Base-by-base conservation (phyloP, 2,888 invertebrate genomes). In the Masnerella sp. region DNA sequence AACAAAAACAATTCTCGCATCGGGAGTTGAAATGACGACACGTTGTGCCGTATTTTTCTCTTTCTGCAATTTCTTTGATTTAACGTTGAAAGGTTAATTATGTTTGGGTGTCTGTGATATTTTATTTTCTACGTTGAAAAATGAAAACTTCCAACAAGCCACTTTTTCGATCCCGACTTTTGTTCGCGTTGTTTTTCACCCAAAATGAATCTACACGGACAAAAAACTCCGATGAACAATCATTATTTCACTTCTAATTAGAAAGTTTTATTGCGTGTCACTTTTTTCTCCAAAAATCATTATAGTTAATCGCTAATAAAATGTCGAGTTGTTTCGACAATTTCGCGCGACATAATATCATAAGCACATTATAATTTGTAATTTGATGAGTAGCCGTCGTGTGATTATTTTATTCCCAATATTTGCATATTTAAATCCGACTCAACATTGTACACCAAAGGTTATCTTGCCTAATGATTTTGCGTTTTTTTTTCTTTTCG, bases 1-100 rank as follows among this genome's bases (percentile, higher is more conserved):
- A 68, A 68, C 49, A 47, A 49, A 61, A 61, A 62, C 72, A 61
- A 67, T 73, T 56, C 67, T 67, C 47, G 15, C 43, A 47, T 54
- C 40, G 36, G 11, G 42, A 34, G 30, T 45, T 62, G 7, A 61
- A 61, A 40, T 56, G 69, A 62, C 69, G 59, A 11, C 34, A 15
- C 22, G 32, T 45, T 15, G 25, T 30, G 32, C n/a, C 11, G 30
- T 38, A 52, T 68, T 47, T 58, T 25, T 34, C 38, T 71, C 28
- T 71, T 15, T 42, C 25, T 34, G 40, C 36, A 38, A 52, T 45
- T 52, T 54, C 25, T 52, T 32, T 49, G 28, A 65, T 54, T 72
- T 59, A 65, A 28, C 25, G 51, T 45, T 40, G 49, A 58, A 40
- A 61, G 25, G 56, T 14, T 61, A 40, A 69, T 61, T 58, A 54